Evolutionary conservation across 1,140 invertebrate species (phyloP).

Genomic region (Ostrea denselamellosa): DNA sequence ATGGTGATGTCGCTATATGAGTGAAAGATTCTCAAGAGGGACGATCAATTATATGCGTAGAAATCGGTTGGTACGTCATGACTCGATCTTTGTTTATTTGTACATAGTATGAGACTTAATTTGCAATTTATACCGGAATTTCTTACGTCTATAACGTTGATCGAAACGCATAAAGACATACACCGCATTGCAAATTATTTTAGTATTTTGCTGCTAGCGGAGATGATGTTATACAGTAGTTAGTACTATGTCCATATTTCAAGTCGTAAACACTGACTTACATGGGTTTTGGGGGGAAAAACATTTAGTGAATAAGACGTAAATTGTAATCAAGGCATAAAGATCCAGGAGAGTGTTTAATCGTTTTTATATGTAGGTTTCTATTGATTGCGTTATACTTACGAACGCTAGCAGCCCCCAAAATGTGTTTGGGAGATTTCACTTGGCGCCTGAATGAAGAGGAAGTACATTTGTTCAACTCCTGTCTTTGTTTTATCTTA

Average conservation of each 20-base stretch:
- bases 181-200: too few relatives aligned
- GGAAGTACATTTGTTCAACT: background rate
- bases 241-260: background rate
- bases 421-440: background rate
- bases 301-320: background rate
- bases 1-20: too few relatives aligned
- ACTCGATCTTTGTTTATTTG: too few relatives aligned
- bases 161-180: background rate
- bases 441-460: background rate
- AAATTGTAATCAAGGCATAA: background rate
- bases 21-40: too few relatives aligned
- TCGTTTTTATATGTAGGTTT: background rate
- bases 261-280: background rate
- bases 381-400: background rate
- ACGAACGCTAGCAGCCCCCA: constrained; percentile 18
- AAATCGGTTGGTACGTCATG: too few relatives aligned
- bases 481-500: constrained; percentile 21
- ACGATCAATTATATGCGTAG: too few relatives aligned
- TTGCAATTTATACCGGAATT: too few relatives aligned
- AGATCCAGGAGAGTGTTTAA: background rate
- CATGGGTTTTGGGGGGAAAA: background rate
- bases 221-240: background rate
- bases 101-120: too few relatives aligned
- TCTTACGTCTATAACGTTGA: background rate
- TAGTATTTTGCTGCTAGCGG: background rate